Base-by-base conservation (phyloP, 2,888 invertebrate species). In the Bibio marci region DNA sequence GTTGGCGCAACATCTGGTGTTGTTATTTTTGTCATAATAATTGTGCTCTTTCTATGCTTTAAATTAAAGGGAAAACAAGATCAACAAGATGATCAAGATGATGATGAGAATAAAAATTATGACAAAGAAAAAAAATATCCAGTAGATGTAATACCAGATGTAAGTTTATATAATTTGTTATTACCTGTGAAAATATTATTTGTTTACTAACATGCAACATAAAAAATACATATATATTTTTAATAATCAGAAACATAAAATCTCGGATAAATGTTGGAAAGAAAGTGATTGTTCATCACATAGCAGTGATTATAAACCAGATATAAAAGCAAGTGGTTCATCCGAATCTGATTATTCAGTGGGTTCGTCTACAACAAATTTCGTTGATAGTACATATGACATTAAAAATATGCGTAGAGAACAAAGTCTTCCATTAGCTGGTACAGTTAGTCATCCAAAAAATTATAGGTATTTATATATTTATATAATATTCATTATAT, bases 251-350 rank as follows among this genome's bases (percentile, higher is more conserved):
- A 31, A 37, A 31, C 30, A 31, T 22, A 18, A 40, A 31, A 31
- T 31, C 18, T 58, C 54, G 6, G 61, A 61, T 44, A 57, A 55
- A 15, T 55, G 56, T 12, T 50, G 52, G 1, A 39, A 39, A 22
- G 80, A 81, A 55, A 87, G 87, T 42, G 90, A 91, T 57, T 71
- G 86, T 48, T 87, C 87, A 52, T 90, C 90, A 38, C 88, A 88
- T 57, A 87, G 90, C 52, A 90, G 90, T 47, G 90, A 90, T 63
- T 66, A 90, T 55, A 91, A 91, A 62, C 70, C 87, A 46, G 90
- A 91, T 61, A 70, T 90, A 44, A 69, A 88, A 43, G 87, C 87
- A 3, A 27, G 15, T 11, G 59, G 60, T 33, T 57, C 41, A n/a
- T 41, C 42, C 7, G 44, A 44, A 40, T 42, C 41, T 2, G 40